These are phyloP conservation scores for Nylanderia fulva DNA, from an alignment of 1,140 invertebrate genomes.

Conservation along the genomic window DNA sequence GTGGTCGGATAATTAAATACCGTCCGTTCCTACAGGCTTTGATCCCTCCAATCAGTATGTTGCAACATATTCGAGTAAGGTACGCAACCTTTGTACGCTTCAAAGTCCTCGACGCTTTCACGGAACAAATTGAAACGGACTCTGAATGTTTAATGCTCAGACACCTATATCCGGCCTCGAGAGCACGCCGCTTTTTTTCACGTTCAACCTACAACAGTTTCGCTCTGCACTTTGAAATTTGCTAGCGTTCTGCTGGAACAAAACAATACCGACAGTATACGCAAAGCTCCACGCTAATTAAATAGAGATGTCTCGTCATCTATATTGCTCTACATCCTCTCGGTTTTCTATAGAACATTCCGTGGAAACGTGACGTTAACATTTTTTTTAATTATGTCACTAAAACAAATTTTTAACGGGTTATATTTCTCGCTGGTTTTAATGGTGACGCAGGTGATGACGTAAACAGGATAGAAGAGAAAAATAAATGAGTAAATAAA, in stretches of 20 bases:
- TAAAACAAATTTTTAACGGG: neutral
- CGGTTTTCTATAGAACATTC: neutral
- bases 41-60: conserved; percentile 74
- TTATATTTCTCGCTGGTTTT: neutral
- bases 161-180: conserved; percentile 36
- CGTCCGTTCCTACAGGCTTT: conserved; percentile 65
- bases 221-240: conserved; percentile 28
- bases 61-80: conserved; percentile 66
- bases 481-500: neutral
- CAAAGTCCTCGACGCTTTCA: conserved; percentile 61
- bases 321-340: neutral
- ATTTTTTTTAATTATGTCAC: conserved; percentile 4
- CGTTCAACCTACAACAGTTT: conserved; percentile 12
- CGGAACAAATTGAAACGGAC: conserved; percentile 59
- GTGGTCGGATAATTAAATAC: conserved; percentile 72
- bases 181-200: neutral
- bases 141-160: conserved; percentile 66
- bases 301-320: conserved; percentile 22
- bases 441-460: neutral
- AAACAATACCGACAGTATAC: neutral
- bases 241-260: neutral
- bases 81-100: conserved; percentile 67
- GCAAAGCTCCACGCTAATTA: conserved; percentile 39
- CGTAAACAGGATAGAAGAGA: neutral
- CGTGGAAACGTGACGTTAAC: neutral